These are phyloP conservation scores for Ctenoplectra terminalis DNA, from an alignment of 1,140 invertebrate species.

Conservation along the genomic window DNA sequence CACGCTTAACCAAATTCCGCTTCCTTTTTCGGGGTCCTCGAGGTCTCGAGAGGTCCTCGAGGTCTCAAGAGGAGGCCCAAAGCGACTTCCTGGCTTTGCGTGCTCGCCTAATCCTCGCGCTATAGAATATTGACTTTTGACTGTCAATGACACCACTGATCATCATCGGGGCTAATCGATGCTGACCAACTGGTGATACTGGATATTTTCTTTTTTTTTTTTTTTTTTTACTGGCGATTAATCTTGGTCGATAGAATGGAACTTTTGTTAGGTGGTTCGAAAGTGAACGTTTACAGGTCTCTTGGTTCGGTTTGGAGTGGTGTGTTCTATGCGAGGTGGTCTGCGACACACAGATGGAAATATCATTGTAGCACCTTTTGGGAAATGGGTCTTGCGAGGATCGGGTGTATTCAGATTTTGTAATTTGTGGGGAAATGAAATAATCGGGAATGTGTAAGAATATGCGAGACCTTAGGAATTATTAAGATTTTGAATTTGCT, in stretches of 20 bases:
- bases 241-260: neutral
- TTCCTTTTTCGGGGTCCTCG: slow-evolving; percentile 25
- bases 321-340: no score
- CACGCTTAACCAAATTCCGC: neutral
- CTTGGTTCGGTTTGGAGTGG: no score
- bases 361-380: no score
- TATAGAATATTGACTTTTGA: slow-evolving; percentile 59
- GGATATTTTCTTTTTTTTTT: neutral
- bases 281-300: no score
- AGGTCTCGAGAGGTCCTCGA: neutral
- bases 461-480: no score
- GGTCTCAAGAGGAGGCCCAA: neutral
- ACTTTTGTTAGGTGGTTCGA: no score
- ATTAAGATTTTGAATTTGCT: no score
- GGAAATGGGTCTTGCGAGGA: no score
- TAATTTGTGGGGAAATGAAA: no score
- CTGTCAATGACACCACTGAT: slow-evolving; percentile 46
- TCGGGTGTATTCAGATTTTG: no score
- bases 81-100: neutral
- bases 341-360: no score
- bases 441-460: no score
- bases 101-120: slow-evolving; percentile 31
- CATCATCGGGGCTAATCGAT: slow-evolving; percentile 44
- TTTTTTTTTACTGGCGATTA: neutral
- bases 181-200: neutral